These are phyloP conservation scores for Pachypsylla venusta DNA, from an alignment of 1,140 invertebrate species.

Conservation along the genomic window DNA sequence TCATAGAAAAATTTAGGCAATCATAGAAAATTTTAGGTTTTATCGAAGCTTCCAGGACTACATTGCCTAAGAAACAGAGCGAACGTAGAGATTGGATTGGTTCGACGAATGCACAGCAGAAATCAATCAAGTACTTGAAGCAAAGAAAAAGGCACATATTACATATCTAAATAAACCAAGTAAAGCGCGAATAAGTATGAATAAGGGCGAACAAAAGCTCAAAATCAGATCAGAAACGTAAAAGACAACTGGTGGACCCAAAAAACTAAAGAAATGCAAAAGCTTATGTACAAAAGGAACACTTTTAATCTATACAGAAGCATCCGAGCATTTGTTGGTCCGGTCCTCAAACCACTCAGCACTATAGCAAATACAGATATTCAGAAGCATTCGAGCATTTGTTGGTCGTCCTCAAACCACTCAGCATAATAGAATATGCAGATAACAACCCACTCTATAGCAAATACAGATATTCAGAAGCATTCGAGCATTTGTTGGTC, in stretches of 20 bases:
- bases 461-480: no score
- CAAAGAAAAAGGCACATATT: background rate
- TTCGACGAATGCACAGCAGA: background rate
- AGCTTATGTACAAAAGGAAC: background rate
- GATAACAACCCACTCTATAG: no score
- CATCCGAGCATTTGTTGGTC: background rate
- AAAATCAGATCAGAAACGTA: background rate
- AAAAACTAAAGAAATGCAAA: background rate
- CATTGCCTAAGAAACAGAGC: background rate
- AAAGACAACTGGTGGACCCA: background rate
- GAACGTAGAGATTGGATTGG: background rate
- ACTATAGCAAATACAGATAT: no score
- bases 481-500: background rate
- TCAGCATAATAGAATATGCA: background rate
- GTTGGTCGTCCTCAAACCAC: no score
- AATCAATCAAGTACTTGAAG: background rate
- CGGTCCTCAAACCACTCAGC: background rate
- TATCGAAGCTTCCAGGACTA: background rate
- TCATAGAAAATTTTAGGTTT: no score
- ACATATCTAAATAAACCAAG: background rate
- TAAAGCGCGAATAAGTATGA: background rate
- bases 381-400: no score
- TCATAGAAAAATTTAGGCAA: no score
- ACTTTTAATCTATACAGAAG: background rate
- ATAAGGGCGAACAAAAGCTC: background rate